Evolutionary conservation across 2,888 invertebrate species (phyloP), one percentile per base, ranked within the genome.

Genomic region (Cryptosula pallasiana): DNA sequence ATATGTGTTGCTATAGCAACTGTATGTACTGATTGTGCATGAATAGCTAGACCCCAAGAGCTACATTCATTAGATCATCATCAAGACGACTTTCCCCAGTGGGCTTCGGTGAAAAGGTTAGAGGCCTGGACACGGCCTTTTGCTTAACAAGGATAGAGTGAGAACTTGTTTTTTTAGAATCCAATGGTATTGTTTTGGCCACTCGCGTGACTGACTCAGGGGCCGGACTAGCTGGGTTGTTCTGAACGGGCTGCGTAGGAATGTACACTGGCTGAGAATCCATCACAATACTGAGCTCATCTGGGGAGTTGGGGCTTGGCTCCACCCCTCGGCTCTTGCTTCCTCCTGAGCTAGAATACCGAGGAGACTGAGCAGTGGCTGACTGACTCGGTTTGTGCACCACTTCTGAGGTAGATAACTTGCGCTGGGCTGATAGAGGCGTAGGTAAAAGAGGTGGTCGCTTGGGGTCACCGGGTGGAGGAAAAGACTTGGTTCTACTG

Each of bases 391-490:
- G 70, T 27, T n/a, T 58, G 58, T 58, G 9, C 2, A 45, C 5
- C 27, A 70, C 45, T 5, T 36, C 70, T 5, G 70, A 32, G 36
- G n/a, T 23, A 36, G 29, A 45, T 16, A 2, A 13, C 45, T 70
- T 36, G 3, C 3, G 70, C 9, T 20, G 55, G 9, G 29, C 29
- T 13, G 45, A 5, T 20, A 2, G 36, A 2, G 70, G 70, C 45
- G 70, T 70, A 5, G 70, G 70, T 9, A 70, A 32, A 25, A 70
- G 70, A 5, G 70, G 36, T 5, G 70, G 70, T 1, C 70, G 70
- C 25, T 54, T 54, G 35, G 70, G 9, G n/a, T 57, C 57, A 9
- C 5, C n/a, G 13, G 29, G 25, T n/a, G 32, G 45, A 23, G 36
- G 70, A 36, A 54, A 54, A 23, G 70, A 70, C 25, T 23, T 54